These are phyloP conservation scores for Steinernema feltiae DNA, from an alignment of 1,140 invertebrate species.

Conservation along the genomic window DNA sequence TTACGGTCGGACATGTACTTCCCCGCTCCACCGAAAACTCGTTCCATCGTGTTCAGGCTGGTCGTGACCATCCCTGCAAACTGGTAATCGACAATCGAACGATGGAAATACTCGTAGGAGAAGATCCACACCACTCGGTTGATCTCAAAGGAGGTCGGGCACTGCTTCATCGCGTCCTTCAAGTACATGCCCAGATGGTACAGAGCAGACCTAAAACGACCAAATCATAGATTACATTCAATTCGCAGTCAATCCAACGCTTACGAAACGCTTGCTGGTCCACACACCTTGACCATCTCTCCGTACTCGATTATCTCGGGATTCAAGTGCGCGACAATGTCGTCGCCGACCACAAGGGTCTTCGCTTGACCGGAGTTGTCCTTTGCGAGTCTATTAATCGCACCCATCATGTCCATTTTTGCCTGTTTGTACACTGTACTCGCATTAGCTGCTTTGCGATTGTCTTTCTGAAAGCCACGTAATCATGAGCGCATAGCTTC, in stretches of 20 bases:
- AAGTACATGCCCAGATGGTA: not conserved
- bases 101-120: slow-evolving; percentile 3
- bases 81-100: not conserved
- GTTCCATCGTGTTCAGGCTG: no score
- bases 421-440: not conserved
- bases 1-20: not conserved
- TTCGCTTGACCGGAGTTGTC: not conserved
- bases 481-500: no score
- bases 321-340: not conserved
- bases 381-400: not conserved
- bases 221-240: not conserved
- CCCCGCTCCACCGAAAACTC: no score
- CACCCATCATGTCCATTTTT: not conserved
- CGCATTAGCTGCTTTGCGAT: not conserved
- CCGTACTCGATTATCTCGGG: not conserved
- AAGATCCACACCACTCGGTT: not conserved
- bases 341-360: not conserved
- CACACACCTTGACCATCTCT: not conserved
- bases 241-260: not conserved
- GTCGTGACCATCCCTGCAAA: no score
- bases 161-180: not conserved
- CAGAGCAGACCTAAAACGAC: not conserved
- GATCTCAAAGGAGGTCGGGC: not conserved
- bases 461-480: not conserved
- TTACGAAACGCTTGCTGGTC: not conserved